Base-by-base conservation (phyloP, 2,888 invertebrate species). In the Drosophila koepferae region DNA sequence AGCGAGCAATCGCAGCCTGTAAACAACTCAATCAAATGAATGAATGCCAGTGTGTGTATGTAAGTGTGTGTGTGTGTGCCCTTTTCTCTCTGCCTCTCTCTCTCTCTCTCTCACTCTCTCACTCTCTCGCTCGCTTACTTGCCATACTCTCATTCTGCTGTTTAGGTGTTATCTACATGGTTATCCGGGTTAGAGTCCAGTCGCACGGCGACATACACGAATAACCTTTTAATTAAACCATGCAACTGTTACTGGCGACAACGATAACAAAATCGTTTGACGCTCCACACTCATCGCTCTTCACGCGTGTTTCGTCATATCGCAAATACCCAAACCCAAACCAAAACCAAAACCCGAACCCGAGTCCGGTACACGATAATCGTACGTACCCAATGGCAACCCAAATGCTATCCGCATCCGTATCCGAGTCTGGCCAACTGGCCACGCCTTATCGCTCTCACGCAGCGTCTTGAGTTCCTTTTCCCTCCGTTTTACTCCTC, bases 161-260 rank as follows among this genome's bases (percentile, higher is more conserved):
- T 38, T 44, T 48, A 49, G 18, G 44, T 49, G 55, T 63, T 80
- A 74, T 82, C 85, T 63, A 55, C 55, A 41, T 46, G 44, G 41
- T 43, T 66, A 66, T 66, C 65, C 65, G 59, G 40, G 40, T 48
- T 38, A 68, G 48, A 48, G 46, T 10, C 61, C 68, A 53, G 38
- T 43, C 54, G 74, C 46, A 63, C 44, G 81, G 72, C 77, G 75
- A 65, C 70, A 72, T 80, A 91, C 92, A 91, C 78, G 91, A 89
- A 90, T 92, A 91, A 91, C 91, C 91, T 91, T 92, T 91, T 91
- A 91, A 92, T 91, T 91, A 90, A 91, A 80, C 83, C 90, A 78
- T 91, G 83, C 68, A 80, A 68, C 80, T 46, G 64, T 80, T 72
- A 56, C 49, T 44, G 72, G 72, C 63, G 82, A 80, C 78, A 77